Conservation (phyloP, 1,140 invertebrate species). For the Dreissena rostriformis region DNA sequence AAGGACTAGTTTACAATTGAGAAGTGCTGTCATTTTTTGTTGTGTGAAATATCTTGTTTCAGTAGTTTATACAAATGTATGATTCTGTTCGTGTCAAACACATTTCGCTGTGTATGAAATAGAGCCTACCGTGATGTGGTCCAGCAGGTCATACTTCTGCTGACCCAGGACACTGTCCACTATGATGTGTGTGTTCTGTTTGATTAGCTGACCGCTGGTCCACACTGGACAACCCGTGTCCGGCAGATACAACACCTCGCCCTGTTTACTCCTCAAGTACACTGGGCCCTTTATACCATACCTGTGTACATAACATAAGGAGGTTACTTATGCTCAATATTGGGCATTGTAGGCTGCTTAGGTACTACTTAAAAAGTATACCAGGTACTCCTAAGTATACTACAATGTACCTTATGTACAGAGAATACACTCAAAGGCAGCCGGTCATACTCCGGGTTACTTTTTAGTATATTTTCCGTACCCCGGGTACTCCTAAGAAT, state of each 20-base stretch:
- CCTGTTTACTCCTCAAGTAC: constrained; percentile 74
- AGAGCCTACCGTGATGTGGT: constrained; percentile 73
- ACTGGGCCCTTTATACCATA: constrained; percentile 80
- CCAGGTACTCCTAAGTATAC: too few relatives aligned
- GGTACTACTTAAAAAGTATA: too few relatives aligned
- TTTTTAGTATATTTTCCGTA: too few relatives aligned
- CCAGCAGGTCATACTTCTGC: constrained; percentile 67
- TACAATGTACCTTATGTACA: too few relatives aligned
- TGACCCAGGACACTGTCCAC: constrained; percentile 63
- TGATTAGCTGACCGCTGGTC: constrained; percentile 64
- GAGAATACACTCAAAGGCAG: too few relatives aligned
- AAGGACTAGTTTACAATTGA: too few relatives aligned
- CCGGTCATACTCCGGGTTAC: too few relatives aligned
- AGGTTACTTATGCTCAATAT: too few relatives aligned
- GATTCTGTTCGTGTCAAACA: not conserved
- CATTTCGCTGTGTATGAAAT: not conserved
- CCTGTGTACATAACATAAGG: constrained; percentile 36
- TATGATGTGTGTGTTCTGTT: constrained; percentile 56
- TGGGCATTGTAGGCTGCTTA: too few relatives aligned
- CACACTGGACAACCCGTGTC: constrained; percentile 57
- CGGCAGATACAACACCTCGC: constrained; percentile 70
- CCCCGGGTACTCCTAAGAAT: too few relatives aligned
- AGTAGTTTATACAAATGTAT: not conserved
- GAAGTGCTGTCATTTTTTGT: not conserved
- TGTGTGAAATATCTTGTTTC: not conserved